Conservation (phyloP, 1,140 invertebrate species). For the Helicoverpa zea region DNA sequence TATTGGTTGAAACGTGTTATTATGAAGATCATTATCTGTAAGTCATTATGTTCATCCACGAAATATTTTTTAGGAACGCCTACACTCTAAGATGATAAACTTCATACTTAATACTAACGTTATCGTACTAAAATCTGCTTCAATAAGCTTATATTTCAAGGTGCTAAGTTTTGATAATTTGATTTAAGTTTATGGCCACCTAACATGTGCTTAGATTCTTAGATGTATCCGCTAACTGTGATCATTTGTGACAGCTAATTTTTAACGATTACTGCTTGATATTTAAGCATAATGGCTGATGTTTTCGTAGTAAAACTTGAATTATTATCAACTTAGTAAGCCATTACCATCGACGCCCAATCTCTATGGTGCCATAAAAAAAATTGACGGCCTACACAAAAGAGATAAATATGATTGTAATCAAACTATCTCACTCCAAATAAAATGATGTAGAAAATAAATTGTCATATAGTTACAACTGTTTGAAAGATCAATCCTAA, state of each 20-base stretch:
- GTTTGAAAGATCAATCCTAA: not conserved
- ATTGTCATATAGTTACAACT: not conserved
- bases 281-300: conserved; percentile 11
- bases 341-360: not conserved
- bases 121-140: conserved; percentile 35
- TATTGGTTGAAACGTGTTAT: conserved; percentile 58
- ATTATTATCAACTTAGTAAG: not conserved
- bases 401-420: not conserved
- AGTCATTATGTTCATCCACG: conserved; percentile 75
- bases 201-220: not conserved
- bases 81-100: conserved; percentile 44
- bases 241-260: conserved; percentile 16
- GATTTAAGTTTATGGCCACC: not conserved
- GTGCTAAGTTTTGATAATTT: conserved; percentile 33
- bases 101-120: conserved; percentile 40
- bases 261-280: conserved; percentile 6
- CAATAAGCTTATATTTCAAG: conserved; percentile 5
- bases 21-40: conserved; percentile 76
- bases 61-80: conserved; percentile 77
- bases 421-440: too few relatives aligned
- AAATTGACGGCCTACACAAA: not conserved
- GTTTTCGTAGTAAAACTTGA: conserved; percentile 24
- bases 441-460: too few relatives aligned
- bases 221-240: not conserved
- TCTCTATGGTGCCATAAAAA: not conserved